phyloP scores from a whole-genome alignment of 1,140 invertebrate species.

The Tetragnatha versicolor region DNA sequence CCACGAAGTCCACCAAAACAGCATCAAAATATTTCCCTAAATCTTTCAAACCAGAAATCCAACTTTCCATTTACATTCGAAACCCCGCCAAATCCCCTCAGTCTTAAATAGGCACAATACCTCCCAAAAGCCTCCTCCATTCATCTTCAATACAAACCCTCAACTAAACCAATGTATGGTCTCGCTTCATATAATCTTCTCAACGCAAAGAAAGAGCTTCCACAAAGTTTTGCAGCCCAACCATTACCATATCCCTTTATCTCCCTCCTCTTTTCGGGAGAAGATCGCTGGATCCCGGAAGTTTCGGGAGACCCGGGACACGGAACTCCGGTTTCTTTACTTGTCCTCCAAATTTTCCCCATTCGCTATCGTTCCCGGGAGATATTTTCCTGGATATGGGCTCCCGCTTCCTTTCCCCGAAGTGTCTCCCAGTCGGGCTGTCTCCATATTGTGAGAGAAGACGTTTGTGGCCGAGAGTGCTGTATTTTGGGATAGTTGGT shows the following conservation, averaged over 20 bases:
- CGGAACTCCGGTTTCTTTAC: constrained; percentile 35
- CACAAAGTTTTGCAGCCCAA: background rate
- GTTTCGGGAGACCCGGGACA: background rate
- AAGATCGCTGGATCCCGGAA: constrained; percentile 4
- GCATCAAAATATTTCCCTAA: too few relatives aligned
- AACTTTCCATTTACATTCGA: too few relatives aligned
- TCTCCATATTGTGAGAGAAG: background rate
- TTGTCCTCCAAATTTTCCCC: constrained; percentile 23
- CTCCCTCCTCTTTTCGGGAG: constrained; percentile 1
- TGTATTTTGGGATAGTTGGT: background rate
- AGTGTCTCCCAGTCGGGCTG: background rate
- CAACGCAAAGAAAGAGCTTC: background rate
- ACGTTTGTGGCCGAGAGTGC: background rate
- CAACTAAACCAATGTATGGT: too few relatives aligned
- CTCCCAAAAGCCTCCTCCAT: too few relatives aligned
- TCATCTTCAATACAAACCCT: too few relatives aligned
- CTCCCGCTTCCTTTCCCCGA: background rate
- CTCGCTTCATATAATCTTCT: background rate
- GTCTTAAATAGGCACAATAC: too few relatives aligned
- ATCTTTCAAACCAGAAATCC: too few relatives aligned
- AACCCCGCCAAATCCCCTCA: too few relatives aligned
- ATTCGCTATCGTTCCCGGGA: constrained; percentile 31
- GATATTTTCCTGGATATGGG: constrained; percentile 42
- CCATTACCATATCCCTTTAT: constrained; percentile 28
- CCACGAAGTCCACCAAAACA: too few relatives aligned